A percentile compares a stretch with the other conserved stretches of the same genome.
Evolutionary conservation across 2,113 vertebrate species (phyloP).

Genomic region (Coptodon bakossiorum): DNA sequence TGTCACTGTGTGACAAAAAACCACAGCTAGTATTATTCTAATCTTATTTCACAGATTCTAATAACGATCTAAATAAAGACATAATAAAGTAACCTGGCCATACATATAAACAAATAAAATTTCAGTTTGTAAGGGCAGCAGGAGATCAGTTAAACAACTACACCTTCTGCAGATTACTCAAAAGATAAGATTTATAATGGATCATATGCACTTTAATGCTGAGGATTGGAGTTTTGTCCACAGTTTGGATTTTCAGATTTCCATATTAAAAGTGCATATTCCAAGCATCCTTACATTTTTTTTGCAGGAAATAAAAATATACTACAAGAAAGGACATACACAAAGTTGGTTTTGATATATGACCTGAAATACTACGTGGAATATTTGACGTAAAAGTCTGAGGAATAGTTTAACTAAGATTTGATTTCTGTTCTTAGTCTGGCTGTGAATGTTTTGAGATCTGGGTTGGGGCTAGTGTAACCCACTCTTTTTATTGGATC

Average conservation of each 20-base stretch:
- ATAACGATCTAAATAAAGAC: neutral
- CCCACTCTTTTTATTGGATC: neutral
- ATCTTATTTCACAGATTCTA: neutral
- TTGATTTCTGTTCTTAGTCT: neutral
- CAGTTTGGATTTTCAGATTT: neutral
- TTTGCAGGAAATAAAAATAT: neutral
- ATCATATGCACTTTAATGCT: neutral
- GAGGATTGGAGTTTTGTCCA: neutral
- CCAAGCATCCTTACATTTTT: neutral
- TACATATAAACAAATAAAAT: neutral
- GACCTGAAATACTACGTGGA: rapidly evolving
- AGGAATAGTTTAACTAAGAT: neutral
- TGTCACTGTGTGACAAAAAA: rapidly evolving
- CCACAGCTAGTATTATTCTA: neutral
- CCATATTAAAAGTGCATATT: neutral
- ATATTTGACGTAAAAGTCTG: neutral
- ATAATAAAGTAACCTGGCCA: neutral
- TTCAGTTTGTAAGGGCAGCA: neutral
- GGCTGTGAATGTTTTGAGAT: neutral
- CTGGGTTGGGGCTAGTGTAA: neutral
- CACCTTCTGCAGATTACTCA: neutral
- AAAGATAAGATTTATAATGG: neutral
- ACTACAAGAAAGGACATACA: neutral
- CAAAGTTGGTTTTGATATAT: rapidly evolving
- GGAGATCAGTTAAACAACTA: neutral